Evolutionary conservation across 2,113 vertebrate species (phyloP), one percentile per base, ranked within the genome.

Genomic region (Oenanthe oenanthe): DNA sequence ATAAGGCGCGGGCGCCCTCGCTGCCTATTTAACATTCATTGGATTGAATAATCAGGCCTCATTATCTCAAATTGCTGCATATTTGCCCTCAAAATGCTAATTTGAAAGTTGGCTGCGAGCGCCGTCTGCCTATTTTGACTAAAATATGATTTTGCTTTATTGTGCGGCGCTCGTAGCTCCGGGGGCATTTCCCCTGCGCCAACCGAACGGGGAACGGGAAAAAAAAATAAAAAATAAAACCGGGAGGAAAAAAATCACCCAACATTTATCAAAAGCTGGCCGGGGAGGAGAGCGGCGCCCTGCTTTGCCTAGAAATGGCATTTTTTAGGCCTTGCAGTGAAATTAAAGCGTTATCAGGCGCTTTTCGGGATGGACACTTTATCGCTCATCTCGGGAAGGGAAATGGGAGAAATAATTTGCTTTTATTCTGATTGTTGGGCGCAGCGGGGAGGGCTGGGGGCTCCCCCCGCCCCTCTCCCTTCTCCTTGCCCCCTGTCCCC

Each of bases 11-110:
- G 91, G 98, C 97, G 98, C 98, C 98, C 98, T 97, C 96, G 97
- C 98, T 97, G 98, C 98, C 99, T 99, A 99, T 99, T 99, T 99
- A 99, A 99, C 99, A 99, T 99, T 99, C 99, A 99, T 99, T 99
- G 99, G 98, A 99, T 99, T 99, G 99, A 99, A 99, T 99, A 99
- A 99, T 99, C 99, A 99, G 98, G 61, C 98, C 98, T 99, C 99
- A 99, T 99, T 99, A 99, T 99, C 99, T 99, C 99, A 98, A 99
- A 99, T 99, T 98, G 98, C 98, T 99, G 98, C 98, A 99, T 99
- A 99, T 99, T 99, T 99, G 99, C 99, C 98, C 99, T 99, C 98
- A 99, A 99, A 99, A 99, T 99, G 99, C 98, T 99, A 99, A 99
- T 99, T 99, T 99, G 91, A 98, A 98, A 99, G 98, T 98, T 99